phyloP scores from a whole-genome alignment of 1,140 invertebrate species.

The Oedothorax gibbosus region DNA sequence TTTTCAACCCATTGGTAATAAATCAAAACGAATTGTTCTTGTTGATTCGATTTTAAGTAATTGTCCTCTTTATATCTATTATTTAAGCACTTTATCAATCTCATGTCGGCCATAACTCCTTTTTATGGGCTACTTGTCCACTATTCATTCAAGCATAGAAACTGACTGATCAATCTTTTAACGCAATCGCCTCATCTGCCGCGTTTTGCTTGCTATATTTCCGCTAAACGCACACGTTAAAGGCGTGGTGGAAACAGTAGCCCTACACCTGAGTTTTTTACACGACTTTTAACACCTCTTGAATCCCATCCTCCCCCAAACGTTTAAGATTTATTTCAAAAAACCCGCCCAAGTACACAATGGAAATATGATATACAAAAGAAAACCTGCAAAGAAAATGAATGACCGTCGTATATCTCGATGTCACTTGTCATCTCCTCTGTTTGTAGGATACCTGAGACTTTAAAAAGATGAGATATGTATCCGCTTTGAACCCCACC shows the following conservation, averaged over 20 bases:
- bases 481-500: conserved; percentile 13
- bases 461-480: conserved; percentile 29
- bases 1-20: background rate
- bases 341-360: conserved; percentile 14
- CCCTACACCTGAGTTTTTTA: conserved; percentile 9
- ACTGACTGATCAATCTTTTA: conserved; percentile 45
- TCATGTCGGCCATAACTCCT: conserved; percentile 49
- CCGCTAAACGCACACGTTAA: background rate
- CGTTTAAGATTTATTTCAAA: conserved; percentile 32
- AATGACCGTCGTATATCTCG: background rate
- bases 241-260: conserved; percentile 22
- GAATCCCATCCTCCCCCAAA: conserved; percentile 40
- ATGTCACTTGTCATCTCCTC: conserved; percentile 27
- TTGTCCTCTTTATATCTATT: conserved; percentile 42
- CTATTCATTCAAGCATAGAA: conserved; percentile 24
- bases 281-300: conserved; percentile 13
- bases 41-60: conserved; percentile 47
- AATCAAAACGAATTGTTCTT: conserved; percentile 25
- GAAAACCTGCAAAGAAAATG: background rate
- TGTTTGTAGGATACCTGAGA: background rate
- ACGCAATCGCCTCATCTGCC: conserved; percentile 15
- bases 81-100: conserved; percentile 51
- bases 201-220: conserved; percentile 17
- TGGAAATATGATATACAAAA: conserved; percentile 1
- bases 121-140: conserved; percentile 53